Evolutionary conservation across 2,888 invertebrate genomes (phyloP).

Genomic region (Zaprionus bogoriensis): DNA sequence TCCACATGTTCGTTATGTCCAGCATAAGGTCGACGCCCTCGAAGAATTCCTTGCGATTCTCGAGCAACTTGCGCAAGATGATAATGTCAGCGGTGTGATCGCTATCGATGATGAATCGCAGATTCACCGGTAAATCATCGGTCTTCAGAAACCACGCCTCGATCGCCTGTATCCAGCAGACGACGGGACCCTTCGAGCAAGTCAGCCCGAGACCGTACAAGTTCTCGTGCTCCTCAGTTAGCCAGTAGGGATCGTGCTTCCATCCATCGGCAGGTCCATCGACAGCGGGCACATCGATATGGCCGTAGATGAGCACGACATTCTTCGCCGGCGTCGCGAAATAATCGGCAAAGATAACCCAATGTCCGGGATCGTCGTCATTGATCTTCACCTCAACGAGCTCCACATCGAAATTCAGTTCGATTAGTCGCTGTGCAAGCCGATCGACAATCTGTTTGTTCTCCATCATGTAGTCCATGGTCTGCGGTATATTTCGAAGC

Average conservation of each 20-base stretch:
- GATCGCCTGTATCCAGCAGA: conserved; percentile 42
- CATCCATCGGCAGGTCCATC: neutral
- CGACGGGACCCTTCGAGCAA: conserved; percentile 37
- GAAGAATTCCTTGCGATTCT: conserved; percentile 25
- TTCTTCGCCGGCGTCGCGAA: conserved; percentile 46
- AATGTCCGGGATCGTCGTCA: neutral
- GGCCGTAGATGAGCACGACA: conserved; percentile 43
- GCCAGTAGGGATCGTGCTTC: conserved; percentile 25
- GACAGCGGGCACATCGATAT: conserved; percentile 29
- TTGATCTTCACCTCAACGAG: conserved; percentile 14
- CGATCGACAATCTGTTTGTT: conserved; percentile 36
- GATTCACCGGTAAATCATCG: conserved; percentile 41
- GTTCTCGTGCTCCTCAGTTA: conserved; percentile 5
- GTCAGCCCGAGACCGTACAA: conserved; percentile 40
- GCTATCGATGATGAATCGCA: conserved; percentile 35
- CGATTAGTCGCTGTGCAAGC: conserved; percentile 18
- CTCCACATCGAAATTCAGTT: conserved; percentile 44
- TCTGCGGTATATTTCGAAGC: conserved; percentile 21
- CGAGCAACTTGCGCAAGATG: conserved; percentile 13
- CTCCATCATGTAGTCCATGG: neutral
- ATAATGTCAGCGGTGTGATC: neutral
- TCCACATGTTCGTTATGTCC: conserved; percentile 39
- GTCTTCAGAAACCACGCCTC: conserved; percentile 28
- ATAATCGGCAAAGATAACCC: conserved; percentile 46
- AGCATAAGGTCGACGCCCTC: conserved; percentile 39